Evolutionary conservation across 2,888 invertebrate species (phyloP), one percentile per base, ranked within the genome.

Genomic region (Macrophya alboannulata): DNA sequence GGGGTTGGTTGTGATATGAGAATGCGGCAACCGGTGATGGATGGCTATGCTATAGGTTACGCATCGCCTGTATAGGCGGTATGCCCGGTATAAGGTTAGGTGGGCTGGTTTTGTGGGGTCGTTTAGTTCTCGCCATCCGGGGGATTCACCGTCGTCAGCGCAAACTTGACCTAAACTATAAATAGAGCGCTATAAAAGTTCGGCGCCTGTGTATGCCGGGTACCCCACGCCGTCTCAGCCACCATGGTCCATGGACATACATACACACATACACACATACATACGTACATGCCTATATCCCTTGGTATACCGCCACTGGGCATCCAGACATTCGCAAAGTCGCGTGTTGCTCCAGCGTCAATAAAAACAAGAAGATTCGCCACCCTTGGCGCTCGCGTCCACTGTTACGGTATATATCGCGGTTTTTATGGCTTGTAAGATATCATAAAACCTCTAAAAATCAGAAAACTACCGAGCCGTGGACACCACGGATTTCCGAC

Each of bases 291-390:
- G 43, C 21, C 45, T 43, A 74, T 74, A 45, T 74, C 9, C 72
- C 40, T 72, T n/a, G 37, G 21, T 43, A 43, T 62, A 51, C n/a
- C 62, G 62, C 21, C 81, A 43, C 21, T 12, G 62, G 77, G 31
- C 77, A 77, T 59, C 81, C 62, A 40, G 43, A 81, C 21, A 21
- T 59, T 81, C 43, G 81, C 15, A 81, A 62, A 81, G 59, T 59
- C 59, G 81, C 81, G 81, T 71, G 48, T 59, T 79, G 68, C 85
- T 40, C 48, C 82, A 68, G 65, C 55, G 71, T 85, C 85, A 55
- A 85, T 85, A 85, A 85, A 85, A 82, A 71, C 85, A 82, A 83
- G 85, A 65, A 68, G 48, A 83, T 83, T 83, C 83, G 31, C 31
- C 45, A 21, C 68, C 68, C 45, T 83, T 37, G 31, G 68, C 83